phyloP scores from a whole-genome alignment of 2,888 invertebrate genomes.

The Brachypalpus laphriformis region DNA sequence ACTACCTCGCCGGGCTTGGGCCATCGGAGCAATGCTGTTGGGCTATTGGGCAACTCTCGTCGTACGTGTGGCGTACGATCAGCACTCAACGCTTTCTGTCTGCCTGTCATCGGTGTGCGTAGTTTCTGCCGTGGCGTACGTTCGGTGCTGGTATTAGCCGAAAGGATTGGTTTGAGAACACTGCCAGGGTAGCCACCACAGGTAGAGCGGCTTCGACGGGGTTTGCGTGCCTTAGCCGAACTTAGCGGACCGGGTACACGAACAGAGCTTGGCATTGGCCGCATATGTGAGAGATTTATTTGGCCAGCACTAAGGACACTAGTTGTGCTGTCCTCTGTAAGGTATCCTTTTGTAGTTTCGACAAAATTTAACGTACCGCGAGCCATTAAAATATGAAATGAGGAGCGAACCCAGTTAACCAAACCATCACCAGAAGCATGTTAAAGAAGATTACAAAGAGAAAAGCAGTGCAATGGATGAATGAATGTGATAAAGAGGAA shows the following conservation, averaged over 20 bases:
- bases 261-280: conserved; percentile 64
- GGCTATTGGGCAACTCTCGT: conserved; percentile 54
- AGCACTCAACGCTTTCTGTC: conserved; percentile 80
- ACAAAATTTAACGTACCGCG: conserved; percentile 1
- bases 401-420: conserved; percentile 45
- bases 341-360: conserved; percentile 80
- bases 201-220: conserved; percentile 81
- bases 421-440: conserved; percentile 62
- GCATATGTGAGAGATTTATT: conserved; percentile 58
- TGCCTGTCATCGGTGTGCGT: conserved; percentile 79
- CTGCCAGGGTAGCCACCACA: conserved; percentile 76
- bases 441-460: conserved; percentile 7
- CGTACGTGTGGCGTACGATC: conserved; percentile 78
- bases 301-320: conserved; percentile 66
- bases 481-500: conserved; percentile 12
- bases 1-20: conserved; percentile 82
- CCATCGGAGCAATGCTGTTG: conserved; percentile 81
- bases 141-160: conserved; percentile 46
- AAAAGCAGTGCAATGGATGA: conserved; percentile 41
- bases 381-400: conserved; percentile 31
- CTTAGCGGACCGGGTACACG: conserved; percentile 80
- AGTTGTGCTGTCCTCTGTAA: conserved; percentile 82
- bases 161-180: conserved; percentile 66
- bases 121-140: conserved; percentile 79
- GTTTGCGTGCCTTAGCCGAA: conserved; percentile 80